phyloP scores from a whole-genome alignment of 2,113 vertebrate species.

The Meriones unguiculatus region DNA sequence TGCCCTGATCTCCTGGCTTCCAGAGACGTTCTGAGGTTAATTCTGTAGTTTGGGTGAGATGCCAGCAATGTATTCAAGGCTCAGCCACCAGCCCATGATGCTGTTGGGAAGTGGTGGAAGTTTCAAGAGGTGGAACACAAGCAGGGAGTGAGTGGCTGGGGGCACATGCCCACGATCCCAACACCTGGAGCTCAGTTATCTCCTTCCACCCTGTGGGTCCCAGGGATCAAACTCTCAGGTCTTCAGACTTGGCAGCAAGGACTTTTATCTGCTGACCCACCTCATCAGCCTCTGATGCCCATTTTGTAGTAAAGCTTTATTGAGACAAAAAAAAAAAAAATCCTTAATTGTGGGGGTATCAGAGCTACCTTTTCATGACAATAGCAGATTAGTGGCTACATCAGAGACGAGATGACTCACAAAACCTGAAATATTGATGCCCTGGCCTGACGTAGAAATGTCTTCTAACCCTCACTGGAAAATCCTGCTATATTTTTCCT shows the following conservation, averaged over 20 bases:
- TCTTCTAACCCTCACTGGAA: background rate
- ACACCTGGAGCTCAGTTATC: background rate
- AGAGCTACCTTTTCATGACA: background rate
- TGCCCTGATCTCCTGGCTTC: slow-evolving; percentile 15
- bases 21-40: background rate
- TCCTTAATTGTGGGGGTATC: background rate
- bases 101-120: background rate
- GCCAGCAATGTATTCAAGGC: background rate
- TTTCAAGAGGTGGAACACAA: background rate
- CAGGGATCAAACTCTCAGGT: background rate
- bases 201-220: background rate
- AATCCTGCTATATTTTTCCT: background rate
- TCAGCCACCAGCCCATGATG: background rate
- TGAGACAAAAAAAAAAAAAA: background rate
- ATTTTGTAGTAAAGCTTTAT: background rate
- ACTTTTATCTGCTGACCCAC: background rate
- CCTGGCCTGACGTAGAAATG: background rate
- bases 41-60: background rate
- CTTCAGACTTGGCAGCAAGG: background rate
- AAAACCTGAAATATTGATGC: background rate
- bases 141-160: no score
- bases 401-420: background rate
- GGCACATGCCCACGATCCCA: no score
- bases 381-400: background rate
- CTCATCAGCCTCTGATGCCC: background rate